Evolutionary conservation across 1,140 invertebrate genomes (phyloP).

Genomic region (Drosophila busckii): DNA sequence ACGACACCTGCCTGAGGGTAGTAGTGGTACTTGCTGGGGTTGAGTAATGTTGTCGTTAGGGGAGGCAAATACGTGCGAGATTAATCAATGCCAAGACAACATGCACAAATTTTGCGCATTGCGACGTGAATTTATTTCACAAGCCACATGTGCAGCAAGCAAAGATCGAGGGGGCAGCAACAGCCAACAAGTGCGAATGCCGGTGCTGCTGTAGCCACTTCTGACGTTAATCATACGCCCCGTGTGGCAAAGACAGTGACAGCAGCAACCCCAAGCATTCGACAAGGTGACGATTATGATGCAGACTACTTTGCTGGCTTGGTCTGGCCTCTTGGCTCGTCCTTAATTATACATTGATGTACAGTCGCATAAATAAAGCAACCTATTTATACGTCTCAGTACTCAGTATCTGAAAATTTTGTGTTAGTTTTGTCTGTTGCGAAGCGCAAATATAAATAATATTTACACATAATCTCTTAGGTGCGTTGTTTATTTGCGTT

Average conservation of each 20-base stretch:
- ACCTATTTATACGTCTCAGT: background rate
- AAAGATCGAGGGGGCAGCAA: conserved; percentile 9
- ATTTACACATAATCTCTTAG: conserved; percentile 18
- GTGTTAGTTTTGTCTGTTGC: conserved; percentile 27
- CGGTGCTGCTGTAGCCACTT: conserved; percentile 11
- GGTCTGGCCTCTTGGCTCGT: conserved; percentile 53
- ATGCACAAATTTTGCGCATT: conserved; percentile 67
- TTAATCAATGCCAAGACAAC: conserved; percentile 72
- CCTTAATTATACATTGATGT: conserved; percentile 73
- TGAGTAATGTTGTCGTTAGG: conserved; percentile 17
- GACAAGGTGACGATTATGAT: conserved; percentile 38
- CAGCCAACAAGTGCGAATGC: conserved; percentile 64
- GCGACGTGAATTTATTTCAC: conserved; percentile 68
- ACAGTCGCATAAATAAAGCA: conserved; percentile 49
- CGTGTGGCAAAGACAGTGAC: conserved; percentile 27
- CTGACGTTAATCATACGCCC: conserved; percentile 74
- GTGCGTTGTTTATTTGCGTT: conserved; percentile 14
- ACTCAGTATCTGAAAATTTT: conserved; percentile 35
- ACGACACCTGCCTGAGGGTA: conserved; percentile 21
- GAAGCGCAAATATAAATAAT: conserved; percentile 11
- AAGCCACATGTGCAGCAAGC: conserved; percentile 12
- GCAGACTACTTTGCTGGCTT: conserved; percentile 54
- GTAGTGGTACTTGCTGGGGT: background rate
- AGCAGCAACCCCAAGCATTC: conserved; percentile 20
- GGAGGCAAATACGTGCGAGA: conserved; percentile 59